phyloP scores from a whole-genome alignment of 2,113 vertebrate species.

The Scatophagus argus region DNA sequence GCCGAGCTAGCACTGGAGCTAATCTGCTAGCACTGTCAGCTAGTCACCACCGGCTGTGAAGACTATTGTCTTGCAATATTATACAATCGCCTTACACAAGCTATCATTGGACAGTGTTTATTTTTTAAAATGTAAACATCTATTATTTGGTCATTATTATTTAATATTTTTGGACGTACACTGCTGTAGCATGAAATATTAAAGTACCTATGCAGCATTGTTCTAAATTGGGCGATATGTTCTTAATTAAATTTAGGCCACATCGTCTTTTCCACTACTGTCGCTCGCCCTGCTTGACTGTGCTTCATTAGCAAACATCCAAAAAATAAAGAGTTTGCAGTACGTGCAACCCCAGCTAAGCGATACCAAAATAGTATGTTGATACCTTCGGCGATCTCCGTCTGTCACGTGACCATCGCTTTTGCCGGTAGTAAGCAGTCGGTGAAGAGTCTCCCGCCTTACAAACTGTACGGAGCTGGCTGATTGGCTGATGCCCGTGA shows the following conservation, averaged over 20 bases:
- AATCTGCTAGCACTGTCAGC: neutral
- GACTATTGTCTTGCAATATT: neutral
- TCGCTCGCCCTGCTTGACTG: neutral
- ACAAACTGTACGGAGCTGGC: neutral
- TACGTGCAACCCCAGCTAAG: too few relatives aligned
- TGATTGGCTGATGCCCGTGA: neutral
- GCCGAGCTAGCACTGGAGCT: conserved; percentile 9
- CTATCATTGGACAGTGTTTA: too few relatives aligned
- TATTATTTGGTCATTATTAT: too few relatives aligned
- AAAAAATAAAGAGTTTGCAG: neutral
- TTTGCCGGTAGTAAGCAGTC: neutral
- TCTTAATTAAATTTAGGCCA: too few relatives aligned
- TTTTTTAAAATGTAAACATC: too few relatives aligned
- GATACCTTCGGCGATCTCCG: neutral
- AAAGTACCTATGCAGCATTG: too few relatives aligned
- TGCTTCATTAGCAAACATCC: neutral
- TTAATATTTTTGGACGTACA: too few relatives aligned
- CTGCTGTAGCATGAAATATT: too few relatives aligned
- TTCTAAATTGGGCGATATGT: too few relatives aligned
- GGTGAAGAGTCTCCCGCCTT: conserved; percentile 34
- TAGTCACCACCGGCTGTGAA: neutral
- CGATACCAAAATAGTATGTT: neutral
- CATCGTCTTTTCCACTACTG: neutral
- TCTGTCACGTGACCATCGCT: neutral
- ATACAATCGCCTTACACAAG: neutral